Base-by-base conservation (phyloP, 2,797 vertebrate genomes). In the Macropodus opercularis region DNA sequence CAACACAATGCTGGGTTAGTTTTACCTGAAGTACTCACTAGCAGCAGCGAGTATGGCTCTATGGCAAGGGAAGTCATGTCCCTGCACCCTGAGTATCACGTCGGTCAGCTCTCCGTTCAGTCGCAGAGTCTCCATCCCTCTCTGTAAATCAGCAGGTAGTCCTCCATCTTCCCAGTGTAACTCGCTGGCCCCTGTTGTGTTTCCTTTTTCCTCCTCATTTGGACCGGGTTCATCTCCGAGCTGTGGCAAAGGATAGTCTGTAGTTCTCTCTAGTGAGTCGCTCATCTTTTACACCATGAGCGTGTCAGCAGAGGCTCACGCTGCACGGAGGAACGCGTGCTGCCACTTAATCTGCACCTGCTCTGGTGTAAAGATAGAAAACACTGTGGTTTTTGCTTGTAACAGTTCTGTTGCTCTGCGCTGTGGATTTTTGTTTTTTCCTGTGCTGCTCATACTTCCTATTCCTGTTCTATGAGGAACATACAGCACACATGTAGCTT, bases 21-120 rank as follows among this genome's bases (percentile, higher is more conserved):
- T 90, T 92, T 84, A 98, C 97, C 96, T 98, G 93, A 98, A 99
- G 78, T 99, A 99, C 72, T 96, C 94, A 87, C 96, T 99, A 69
- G 96, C 95, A 1, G 97, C 96, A 0, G 97, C 96, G 1, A 98
- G 95, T 44, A 98, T 92, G 42, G 95, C 94, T 52, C 96, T 90
- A 69, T 99, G 97, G 59, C 97, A 98, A 63, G 92, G 92, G 69
- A 98, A 98, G 79, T 92, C 91, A 32, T 92, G 92, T 42, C 92
- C 93, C 59, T 95, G 92, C 72, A 99, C 95, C 0, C 88, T 87
- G 64, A 99, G 82, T 39, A 88, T 85, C 63, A 99, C 95, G 4
- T 99, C 97, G 0, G 96, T 98, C 52, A 99, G 76, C 12, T 92
- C 87, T 54, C 75, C 65, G 71, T 83, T 87, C 43, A 87, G 64